These are phyloP conservation scores for Micoletzkya japonica DNA, from an alignment of 2,888 invertebrate genomes.

Conservation along the genomic window DNA sequence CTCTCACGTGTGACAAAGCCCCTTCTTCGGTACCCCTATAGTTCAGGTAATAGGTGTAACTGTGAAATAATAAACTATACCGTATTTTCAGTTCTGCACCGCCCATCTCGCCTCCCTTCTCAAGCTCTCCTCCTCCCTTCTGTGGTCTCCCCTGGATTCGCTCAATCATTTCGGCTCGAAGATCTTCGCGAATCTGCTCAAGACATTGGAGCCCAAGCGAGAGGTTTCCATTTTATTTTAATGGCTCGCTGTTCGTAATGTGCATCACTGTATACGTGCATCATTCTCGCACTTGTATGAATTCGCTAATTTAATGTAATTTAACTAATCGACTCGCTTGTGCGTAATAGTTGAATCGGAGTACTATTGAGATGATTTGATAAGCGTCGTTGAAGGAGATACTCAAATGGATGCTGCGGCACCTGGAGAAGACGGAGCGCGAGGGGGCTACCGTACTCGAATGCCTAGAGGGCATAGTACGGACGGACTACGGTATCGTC, in stretches of 20 bases:
- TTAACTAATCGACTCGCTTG: no score
- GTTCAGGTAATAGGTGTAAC: no score
- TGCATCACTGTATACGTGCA: no score
- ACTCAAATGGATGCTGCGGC: not conserved
- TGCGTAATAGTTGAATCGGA: no score
- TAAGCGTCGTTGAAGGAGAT: not conserved
- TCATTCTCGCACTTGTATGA: not conserved
- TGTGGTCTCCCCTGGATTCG: conserved; percentile 23
- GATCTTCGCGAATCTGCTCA: not conserved
- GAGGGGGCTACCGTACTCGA: conserved; percentile 16
- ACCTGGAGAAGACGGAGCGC: conserved; percentile 11
- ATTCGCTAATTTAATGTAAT: not conserved
- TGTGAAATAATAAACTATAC: no score
- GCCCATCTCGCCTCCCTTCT: conserved; percentile 9
- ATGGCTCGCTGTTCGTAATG: not conserved
- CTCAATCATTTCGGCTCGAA: conserved; percentile 16
- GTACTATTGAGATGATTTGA: not conserved
- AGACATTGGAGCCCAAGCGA: conserved; percentile 6
- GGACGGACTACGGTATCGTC: conserved; percentile 11
- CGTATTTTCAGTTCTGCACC: conserved; percentile 13
- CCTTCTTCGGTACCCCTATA: no score
- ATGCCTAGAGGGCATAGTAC: not conserved
- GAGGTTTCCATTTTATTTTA: not conserved
- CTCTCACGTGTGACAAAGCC: no score
- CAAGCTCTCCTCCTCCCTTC: conserved; percentile 9